Evolutionary conservation across 53 echinoderm and acorn worm genomes (phyloP).

Genomic region (Actinopyga echinites): DNA sequence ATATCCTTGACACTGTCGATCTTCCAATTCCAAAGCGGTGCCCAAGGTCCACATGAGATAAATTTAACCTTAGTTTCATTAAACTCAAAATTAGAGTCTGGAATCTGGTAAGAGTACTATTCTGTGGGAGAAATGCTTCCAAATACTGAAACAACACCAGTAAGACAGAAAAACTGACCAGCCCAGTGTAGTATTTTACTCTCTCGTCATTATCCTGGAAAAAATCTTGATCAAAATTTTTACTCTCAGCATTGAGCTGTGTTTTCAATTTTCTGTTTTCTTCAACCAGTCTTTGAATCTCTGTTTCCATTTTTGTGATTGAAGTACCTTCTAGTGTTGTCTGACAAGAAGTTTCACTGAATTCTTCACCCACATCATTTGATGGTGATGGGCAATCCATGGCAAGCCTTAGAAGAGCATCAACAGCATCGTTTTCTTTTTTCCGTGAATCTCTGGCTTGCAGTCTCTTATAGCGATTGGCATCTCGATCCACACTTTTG

Average conservation of each 20-base stretch:
- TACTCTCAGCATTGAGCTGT: not conserved
- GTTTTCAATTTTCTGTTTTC: not conserved
- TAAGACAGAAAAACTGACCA: not conserved
- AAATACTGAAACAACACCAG: not conserved
- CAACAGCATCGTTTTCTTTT: conserved; percentile 5
- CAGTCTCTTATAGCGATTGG: not conserved
- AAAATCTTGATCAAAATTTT: not conserved
- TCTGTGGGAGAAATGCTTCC: not conserved
- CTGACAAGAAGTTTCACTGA: not conserved
- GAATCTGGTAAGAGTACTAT: not conserved
- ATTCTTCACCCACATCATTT: not conserved
- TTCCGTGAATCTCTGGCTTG: not conserved
- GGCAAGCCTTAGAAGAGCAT: not conserved
- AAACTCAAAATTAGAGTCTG: not conserved
- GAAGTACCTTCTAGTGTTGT: not conserved
- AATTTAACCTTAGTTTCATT: conserved; percentile 19
- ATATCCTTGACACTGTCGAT: conserved; percentile 8
- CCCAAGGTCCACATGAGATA: not conserved
- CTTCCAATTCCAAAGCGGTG: not conserved
- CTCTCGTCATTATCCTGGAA: not conserved
- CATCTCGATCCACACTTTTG: not conserved
- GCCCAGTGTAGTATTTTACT: conserved; percentile 3
- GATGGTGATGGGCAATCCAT: no score
- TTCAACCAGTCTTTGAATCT: not conserved
- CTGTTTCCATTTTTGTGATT: not conserved